Base-by-base conservation (phyloP, 1,140 invertebrate species). In the Aphidius ervi region DNA sequence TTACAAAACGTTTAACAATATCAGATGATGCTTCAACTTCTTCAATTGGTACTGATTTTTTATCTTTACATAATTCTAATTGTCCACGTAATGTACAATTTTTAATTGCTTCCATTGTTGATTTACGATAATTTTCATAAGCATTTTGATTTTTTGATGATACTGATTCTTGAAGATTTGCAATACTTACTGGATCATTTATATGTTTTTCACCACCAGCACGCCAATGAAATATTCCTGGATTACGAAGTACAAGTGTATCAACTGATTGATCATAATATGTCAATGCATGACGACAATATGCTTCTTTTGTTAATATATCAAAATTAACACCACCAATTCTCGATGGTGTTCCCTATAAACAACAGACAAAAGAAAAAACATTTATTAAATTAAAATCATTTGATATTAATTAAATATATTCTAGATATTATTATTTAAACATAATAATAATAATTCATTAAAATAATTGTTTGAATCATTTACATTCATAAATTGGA, bases 191-290 rank as follows among this genome's bases (percentile, higher is more conserved):
- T 0, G 97, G 97, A 76, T 99, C 95, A 75, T 99, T 99, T 67
- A 99, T 91, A 78, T 99, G 97, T 68, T 95, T 95, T 80, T 99
- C 97, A 9, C 97, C 97, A 4, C 97, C 97, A 63, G 88, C 87
- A 70, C 97, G 85, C 95, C 95, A 99, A 77, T 99, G 95, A 72
- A 94, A 99, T 65, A 89, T 87, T 40, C 97, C 97, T 43, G 95
- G 94, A 82, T 98, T 98, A 59, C 93, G 87, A 7, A 99, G 82
- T 6, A 98, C 87, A 5, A 90, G 77, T 58, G 84, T 83, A 74
- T 99, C 97, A 42, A 84, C 80, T 57, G 85, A 77, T 56, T 84
- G 80, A 5, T 86, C 80, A 59, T 86, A 85, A 70, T 92, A 97
- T 1, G 93, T 89, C 4, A 94, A 82, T 49, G 86, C 82, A 74